Percentiles rank a stretch among this genome's conserved stretches.
These are phyloP conservation scores for Drosophila erecta DNA, from an alignment of 1,140 invertebrate genomes.

Conservation along the genomic window DNA sequence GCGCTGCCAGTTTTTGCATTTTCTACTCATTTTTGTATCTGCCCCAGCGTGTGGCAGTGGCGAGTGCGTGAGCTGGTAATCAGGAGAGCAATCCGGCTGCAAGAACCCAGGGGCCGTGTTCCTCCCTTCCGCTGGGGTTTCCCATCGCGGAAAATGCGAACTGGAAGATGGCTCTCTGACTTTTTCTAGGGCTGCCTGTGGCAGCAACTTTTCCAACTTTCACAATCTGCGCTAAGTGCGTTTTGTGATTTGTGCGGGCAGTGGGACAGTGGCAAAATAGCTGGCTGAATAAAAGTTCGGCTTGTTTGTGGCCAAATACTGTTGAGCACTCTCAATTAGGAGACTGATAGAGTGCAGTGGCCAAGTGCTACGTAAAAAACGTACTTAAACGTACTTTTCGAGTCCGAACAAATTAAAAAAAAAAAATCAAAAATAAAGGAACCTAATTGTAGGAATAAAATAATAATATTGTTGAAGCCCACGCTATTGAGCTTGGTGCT, in stretches of 20 bases:
- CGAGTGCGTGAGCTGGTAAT: constrained; percentile 66
- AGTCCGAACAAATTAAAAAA: no score
- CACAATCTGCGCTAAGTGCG: constrained; percentile 76
- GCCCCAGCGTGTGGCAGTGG: constrained; percentile 67
- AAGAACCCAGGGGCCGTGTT: constrained; percentile 49
- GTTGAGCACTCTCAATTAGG: constrained; percentile 38
- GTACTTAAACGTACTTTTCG: no score
- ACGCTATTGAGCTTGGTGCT: no score
- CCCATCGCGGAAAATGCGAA: constrained; percentile 29
- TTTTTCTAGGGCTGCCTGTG: constrained; percentile 37
- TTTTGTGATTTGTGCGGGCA: constrained; percentile 66
- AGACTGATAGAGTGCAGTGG: constrained; percentile 2
- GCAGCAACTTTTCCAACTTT: constrained; percentile 72
- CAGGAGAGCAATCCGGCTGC: constrained; percentile 46
- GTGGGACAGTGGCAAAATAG: constrained; percentile 18
- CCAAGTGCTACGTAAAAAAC: not conserved
- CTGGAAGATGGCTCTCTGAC: constrained; percentile 24
- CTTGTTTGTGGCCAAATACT: constrained; percentile 33
- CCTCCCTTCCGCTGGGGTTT: constrained; percentile 48
- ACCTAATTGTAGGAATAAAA: no score
- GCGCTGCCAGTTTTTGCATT: constrained; percentile 54
- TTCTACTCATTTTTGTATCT: constrained; percentile 22
- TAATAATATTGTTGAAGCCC: no score
- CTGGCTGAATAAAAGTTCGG: constrained; percentile 30
- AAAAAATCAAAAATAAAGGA: no score